Percentiles rank a stretch among this genome's conserved stretches.
Conservation (phyloP, 2,888 invertebrate genomes). For the Dynastes grantii region DNA sequence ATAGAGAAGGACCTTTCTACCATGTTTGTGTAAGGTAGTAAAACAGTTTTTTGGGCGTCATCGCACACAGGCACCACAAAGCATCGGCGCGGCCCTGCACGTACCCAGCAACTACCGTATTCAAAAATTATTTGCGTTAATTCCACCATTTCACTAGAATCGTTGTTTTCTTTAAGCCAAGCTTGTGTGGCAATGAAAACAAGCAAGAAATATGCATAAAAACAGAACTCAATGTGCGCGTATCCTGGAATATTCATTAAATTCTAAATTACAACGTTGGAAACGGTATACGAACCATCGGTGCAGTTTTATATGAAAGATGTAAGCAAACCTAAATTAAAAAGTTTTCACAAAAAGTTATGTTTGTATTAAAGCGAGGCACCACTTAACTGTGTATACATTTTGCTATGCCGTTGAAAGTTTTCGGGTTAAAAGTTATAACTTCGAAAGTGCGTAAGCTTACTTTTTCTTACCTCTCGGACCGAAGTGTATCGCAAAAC, state of each 20-base stretch:
- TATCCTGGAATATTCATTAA: background rate
- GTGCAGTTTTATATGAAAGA: background rate
- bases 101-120: no score
- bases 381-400: constrained; percentile 19
- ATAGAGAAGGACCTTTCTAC: no score
- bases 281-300: background rate
- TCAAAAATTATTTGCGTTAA: no score
- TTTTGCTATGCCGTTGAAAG: constrained; percentile 18
- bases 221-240: background rate
- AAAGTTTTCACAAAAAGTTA: constrained; percentile 14
- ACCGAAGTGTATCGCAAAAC: constrained; percentile 18
- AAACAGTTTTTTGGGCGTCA: no score
- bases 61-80: no score
- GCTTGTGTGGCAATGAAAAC: no score
- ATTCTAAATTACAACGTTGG: background rate
- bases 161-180: no score
- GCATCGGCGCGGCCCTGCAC: no score
- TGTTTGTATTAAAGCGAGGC: constrained; percentile 7
- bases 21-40: no score
- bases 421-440: constrained; percentile 29
- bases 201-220: background rate
- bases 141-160: no score
- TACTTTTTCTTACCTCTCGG: constrained; percentile 15
- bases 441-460: constrained; percentile 15
- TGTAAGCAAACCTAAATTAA: constrained; percentile 28